Evolutionary conservation across 2,888 invertebrate genomes (phyloP), one percentile per base, ranked within the genome.

Genomic region (Tenthredo amoena): DNA sequence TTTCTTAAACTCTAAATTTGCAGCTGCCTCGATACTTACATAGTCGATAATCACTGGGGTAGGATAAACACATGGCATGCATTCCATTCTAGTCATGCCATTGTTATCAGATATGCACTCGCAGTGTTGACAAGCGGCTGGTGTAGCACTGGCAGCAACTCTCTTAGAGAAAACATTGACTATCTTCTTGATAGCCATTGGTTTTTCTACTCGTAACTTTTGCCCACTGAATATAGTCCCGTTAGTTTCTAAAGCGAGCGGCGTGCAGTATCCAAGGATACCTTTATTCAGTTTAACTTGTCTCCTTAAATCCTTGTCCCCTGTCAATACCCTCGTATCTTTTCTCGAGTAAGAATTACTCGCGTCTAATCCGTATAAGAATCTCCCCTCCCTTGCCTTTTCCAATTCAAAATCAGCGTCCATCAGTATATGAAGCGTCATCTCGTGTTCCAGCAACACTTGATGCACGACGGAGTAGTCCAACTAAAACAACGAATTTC

Each of bases 381-480:
- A 96, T 90, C 97, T 97, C 85, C 95, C 95, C 7, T 96, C 95
- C 68, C 96, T 95, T 86, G 95, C 95, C 93, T 97, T 97, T 79
- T 96, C 96, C 87, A 97, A 95, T 85, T 95, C 95, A 91, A 98
- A 98, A 88, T 97, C 97, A 15, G 96, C 96, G 90, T 97, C 96
- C 95, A 98, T 97, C 47, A 98, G 93, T 86, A 98, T 96, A 91
- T 98, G 98, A 0, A 98, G 94, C 3, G 96, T 96, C 86, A 97
- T 96, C 1, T 96, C 97, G 91, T 96, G 97, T 93, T 98, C 98
- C 89, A 97, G 94, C 91, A 98, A 94, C 88, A 96, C 96, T 94
- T 98, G 97, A 91, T 97, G 96, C 86, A 98, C 95, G 40, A 97
- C 97, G 2, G 97, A 96, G 92, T 97, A 98, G 93, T 98, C 98